These are phyloP conservation scores for Pemphredon lugubris DNA, from an alignment of 2,888 invertebrate genomes.

Conservation along the genomic window DNA sequence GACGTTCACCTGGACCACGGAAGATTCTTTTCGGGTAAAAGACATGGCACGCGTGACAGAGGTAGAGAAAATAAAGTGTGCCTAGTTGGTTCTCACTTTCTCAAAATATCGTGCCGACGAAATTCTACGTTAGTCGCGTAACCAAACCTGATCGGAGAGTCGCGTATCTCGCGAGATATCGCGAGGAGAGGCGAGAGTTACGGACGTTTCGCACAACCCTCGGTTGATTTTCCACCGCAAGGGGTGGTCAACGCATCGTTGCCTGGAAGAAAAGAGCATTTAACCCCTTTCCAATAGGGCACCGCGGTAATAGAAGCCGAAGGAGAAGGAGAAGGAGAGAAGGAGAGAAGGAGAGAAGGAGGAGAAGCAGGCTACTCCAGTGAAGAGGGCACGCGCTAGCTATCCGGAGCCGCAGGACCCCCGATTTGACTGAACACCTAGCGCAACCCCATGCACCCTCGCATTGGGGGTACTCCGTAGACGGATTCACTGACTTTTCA, in stretches of 20 bases:
- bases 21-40: slow-evolving; percentile 47
- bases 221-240: slow-evolving; percentile 55
- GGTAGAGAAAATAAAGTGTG: background rate
- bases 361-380: slow-evolving; percentile 73
- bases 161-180: background rate
- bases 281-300: slow-evolving; percentile 73
- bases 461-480: slow-evolving; percentile 69
- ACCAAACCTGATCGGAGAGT: too few relatives aligned
- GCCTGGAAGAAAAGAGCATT: slow-evolving; percentile 76
- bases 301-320: slow-evolving; percentile 61
- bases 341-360: too few relatives aligned
- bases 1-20: slow-evolving; percentile 76
- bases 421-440: slow-evolving; percentile 73
- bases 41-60: background rate
- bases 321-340: too few relatives aligned
- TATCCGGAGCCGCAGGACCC: slow-evolving; percentile 69
- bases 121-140: too few relatives aligned
- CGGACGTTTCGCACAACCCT: slow-evolving; percentile 52
- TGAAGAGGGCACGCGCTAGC: slow-evolving; percentile 79
- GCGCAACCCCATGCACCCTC: slow-evolving; percentile 75
- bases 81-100: background rate
- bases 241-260: slow-evolving; percentile 59
- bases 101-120: background rate
- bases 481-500: slow-evolving; percentile 74
- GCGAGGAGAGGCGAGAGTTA: background rate